phyloP scores from a whole-genome alignment of 2,797 vertebrate genomes.

The Salmo trutta region DNA sequence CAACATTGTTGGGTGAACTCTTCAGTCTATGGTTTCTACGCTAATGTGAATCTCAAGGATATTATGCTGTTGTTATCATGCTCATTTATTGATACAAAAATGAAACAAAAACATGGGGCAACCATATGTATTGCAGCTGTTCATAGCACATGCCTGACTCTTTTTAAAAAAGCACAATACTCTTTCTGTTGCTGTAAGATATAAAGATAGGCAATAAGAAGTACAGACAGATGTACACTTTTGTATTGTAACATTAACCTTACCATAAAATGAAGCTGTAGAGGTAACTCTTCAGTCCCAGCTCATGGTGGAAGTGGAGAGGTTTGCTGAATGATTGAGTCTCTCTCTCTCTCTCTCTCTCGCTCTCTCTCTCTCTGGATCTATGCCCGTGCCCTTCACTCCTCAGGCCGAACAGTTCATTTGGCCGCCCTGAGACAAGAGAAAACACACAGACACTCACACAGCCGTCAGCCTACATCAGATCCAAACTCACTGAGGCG shows the following conservation, averaged over 20 bases:
- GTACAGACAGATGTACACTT: not conserved
- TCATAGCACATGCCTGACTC: not conserved
- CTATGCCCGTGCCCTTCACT: constrained; percentile 58
- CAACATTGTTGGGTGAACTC: constrained; percentile 24
- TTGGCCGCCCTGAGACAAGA: constrained; percentile 65
- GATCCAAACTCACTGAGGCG: constrained; percentile 62
- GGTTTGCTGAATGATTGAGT: constrained; percentile 36
- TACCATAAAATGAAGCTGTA: constrained; percentile 60
- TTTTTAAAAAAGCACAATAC: not conserved
- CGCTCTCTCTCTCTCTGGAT: constrained; percentile 31
- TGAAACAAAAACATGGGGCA: constrained; percentile 19
- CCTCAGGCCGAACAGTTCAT: constrained; percentile 63
- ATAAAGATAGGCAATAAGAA: not conserved
- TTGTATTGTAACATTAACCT: constrained; percentile 27
- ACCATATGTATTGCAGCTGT: not conserved
- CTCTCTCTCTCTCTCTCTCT: constrained; percentile 31
- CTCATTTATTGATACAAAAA: constrained; percentile 38
- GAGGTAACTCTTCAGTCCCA: constrained; percentile 47
- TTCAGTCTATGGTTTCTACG: constrained; percentile 26
- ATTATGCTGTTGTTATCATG: constrained; percentile 24
- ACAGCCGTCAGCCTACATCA: constrained; percentile 68
- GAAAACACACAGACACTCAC: constrained; percentile 54
- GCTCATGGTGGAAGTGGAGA: constrained; percentile 56
- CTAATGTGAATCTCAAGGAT: constrained; percentile 24
- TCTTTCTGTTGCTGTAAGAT: not conserved